A percentile compares a stretch with the other conserved stretches of the same genome.
Evolutionary conservation across 2,113 vertebrate genomes (phyloP).

Genomic region (Polypterus senegalus): DNA sequence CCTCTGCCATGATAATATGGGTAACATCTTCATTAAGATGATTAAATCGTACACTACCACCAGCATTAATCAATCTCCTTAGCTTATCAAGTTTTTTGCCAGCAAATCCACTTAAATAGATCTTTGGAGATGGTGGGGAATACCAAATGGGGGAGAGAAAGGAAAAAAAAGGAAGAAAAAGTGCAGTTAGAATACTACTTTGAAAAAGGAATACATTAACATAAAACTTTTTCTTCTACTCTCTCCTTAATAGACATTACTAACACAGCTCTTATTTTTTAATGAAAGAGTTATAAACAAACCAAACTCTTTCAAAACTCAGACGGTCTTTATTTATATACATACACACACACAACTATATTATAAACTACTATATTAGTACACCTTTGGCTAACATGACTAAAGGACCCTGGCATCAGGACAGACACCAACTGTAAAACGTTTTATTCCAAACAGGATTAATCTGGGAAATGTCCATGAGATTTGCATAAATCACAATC

Average conservation of each 20-base stretch:
- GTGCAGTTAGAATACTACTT: conserved; percentile 1
- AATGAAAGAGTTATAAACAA: too few species aligned
- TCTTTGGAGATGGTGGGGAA: conserved; percentile 35
- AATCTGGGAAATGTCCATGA: too few species aligned
- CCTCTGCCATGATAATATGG: conserved; percentile 78
- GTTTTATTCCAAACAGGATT: too few species aligned
- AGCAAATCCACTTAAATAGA: conserved; percentile 78
- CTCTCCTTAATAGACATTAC: too few species aligned
- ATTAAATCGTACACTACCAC: conserved; percentile 84
- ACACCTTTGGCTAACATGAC: too few species aligned
- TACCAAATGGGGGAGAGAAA: neutral
- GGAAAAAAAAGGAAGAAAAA: conserved; percentile 16
- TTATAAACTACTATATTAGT: too few species aligned
- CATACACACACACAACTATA: too few species aligned
- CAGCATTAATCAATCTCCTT: conserved; percentile 69
- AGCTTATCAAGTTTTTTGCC: conserved; percentile 81
- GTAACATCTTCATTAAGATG: conserved; percentile 85
- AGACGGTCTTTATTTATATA: too few species aligned
- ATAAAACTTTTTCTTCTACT: neutral
- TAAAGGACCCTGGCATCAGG: too few species aligned
- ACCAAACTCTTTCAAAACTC: too few species aligned
- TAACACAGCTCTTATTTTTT: too few species aligned
- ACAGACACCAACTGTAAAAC: too few species aligned
- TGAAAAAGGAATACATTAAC: neutral
- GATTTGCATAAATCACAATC: neutral